These are phyloP conservation scores for Microtus oregoni DNA, from an alignment of 2,113 vertebrate genomes.

Conservation along the genomic window DNA sequence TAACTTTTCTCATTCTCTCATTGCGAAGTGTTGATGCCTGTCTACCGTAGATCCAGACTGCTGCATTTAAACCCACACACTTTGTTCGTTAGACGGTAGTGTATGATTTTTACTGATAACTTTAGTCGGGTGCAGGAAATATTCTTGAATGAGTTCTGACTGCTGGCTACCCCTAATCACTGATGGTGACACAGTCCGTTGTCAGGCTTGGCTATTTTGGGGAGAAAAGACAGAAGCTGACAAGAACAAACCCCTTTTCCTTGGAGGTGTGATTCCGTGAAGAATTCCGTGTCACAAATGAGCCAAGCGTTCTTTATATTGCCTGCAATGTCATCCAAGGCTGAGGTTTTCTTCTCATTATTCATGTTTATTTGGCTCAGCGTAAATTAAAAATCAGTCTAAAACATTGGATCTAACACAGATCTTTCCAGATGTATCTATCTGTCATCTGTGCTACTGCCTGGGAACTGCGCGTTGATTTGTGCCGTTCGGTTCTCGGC, in stretches of 20 bases:
- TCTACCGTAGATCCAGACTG: constrained; percentile 49
- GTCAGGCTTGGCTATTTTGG: constrained; percentile 66
- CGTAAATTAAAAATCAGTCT: constrained; percentile 73
- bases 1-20: neutral
- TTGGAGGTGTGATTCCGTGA: constrained; percentile 71
- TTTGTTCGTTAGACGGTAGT: constrained; percentile 48
- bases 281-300: constrained; percentile 67
- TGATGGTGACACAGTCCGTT: constrained; percentile 39
- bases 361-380: constrained; percentile 71
- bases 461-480: constrained; percentile 46
- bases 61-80: constrained; percentile 46
- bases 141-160: constrained; percentile 73
- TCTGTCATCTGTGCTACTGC: constrained; percentile 46
- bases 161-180: constrained; percentile 64
- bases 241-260: constrained; percentile 25
- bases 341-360: constrained; percentile 65
- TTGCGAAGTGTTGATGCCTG: constrained; percentile 45
- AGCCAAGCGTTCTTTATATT: constrained; percentile 59
- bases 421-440: constrained; percentile 60
- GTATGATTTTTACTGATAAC: constrained; percentile 65
- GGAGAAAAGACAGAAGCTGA: constrained; percentile 52
- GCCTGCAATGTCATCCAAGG: constrained; percentile 48
- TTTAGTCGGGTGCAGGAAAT: constrained; percentile 51
- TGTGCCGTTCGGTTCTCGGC: constrained; percentile 49
- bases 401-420: constrained; percentile 63